These are phyloP conservation scores for Zoroaster sp. DNA, from an alignment of 53 echinoderm and acorn worm genomes.

Conservation along the genomic window DNA sequence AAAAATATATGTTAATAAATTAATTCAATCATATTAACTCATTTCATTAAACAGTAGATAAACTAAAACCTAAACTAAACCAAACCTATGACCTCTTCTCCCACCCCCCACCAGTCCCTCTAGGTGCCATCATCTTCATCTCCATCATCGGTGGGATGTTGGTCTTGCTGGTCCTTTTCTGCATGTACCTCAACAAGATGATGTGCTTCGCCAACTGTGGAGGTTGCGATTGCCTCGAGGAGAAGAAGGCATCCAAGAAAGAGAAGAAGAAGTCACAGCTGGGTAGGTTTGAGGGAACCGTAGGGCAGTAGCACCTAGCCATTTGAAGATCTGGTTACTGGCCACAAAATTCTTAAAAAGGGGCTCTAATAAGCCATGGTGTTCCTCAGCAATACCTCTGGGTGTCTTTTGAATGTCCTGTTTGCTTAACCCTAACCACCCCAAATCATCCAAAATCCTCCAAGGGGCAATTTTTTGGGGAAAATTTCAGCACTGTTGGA, in stretches of 20 bases:
- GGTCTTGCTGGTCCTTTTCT: slow-evolving; percentile 64
- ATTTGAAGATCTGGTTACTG: background rate
- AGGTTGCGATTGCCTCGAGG: slow-evolving; percentile 87
- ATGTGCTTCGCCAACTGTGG: slow-evolving; percentile 90
- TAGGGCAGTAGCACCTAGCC: background rate
- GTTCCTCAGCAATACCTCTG: no score
- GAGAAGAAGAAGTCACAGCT: slow-evolving; percentile 67
- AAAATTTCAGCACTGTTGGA: no score
- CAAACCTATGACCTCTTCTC: background rate
- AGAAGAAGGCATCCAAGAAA: slow-evolving; percentile 67
- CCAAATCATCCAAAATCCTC: no score
- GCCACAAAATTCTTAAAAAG: no score
- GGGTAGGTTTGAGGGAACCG: slow-evolving; percentile 43
- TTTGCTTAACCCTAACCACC: no score
- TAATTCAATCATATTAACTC: background rate
- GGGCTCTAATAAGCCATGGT: background rate
- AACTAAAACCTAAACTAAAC: background rate
- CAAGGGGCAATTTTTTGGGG: no score
- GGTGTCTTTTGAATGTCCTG: no score
- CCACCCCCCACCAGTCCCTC: slow-evolving; percentile 53
- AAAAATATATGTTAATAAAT: background rate
- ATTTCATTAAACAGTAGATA: background rate
- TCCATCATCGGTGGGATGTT: slow-evolving; percentile 68
- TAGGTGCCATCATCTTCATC: slow-evolving; percentile 78
- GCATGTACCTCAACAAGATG: slow-evolving; percentile 91